These are phyloP conservation scores for Campylorhamphus procurvoides DNA, from an alignment of 2,113 vertebrate genomes.

Conservation along the genomic window DNA sequence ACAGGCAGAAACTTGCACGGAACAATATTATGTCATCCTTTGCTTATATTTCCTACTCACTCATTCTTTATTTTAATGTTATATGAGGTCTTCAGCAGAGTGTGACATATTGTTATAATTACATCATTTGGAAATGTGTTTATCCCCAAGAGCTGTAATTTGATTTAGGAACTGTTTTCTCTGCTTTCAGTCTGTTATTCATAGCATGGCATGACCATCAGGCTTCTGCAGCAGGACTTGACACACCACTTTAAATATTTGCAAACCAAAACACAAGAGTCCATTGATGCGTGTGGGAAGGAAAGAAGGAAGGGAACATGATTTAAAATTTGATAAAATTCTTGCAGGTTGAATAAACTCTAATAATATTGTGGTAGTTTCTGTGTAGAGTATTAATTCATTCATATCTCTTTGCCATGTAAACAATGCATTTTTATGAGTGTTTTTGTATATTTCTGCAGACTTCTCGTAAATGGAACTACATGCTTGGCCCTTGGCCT, in stretches of 20 bases:
- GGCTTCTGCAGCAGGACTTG: constrained; percentile 47
- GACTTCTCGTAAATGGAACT: constrained; percentile 46
- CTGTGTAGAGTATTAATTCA: constrained; percentile 44
- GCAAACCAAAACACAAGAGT: constrained; percentile 51
- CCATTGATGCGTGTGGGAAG: constrained; percentile 49
- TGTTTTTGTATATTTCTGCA: constrained; percentile 46
- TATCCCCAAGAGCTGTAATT: constrained; percentile 67
- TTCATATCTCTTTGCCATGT: constrained; percentile 42
- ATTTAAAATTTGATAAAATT: constrained; percentile 74
- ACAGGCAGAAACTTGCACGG: constrained; percentile 53
- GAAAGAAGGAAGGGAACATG: constrained; percentile 33
- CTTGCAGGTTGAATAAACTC: constrained; percentile 68
- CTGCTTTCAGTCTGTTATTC: constrained; percentile 69
- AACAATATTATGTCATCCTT: constrained; percentile 66
- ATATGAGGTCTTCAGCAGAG: constrained; percentile 70
- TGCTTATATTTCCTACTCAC: constrained; percentile 69
- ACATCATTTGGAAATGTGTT: constrained; percentile 72
- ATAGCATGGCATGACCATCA: constrained; percentile 60
- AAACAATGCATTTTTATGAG: constrained; percentile 62
- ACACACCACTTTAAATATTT: constrained; percentile 67
- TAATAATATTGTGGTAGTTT: constrained; percentile 63
- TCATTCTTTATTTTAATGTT: constrained; percentile 70
- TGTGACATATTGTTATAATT: constrained; percentile 75
- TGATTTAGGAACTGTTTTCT: constrained; percentile 74
- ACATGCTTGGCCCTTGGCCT: background rate